Conservation (phyloP, 1,140 invertebrate species). For the Phthorimaea operculella region DNA sequence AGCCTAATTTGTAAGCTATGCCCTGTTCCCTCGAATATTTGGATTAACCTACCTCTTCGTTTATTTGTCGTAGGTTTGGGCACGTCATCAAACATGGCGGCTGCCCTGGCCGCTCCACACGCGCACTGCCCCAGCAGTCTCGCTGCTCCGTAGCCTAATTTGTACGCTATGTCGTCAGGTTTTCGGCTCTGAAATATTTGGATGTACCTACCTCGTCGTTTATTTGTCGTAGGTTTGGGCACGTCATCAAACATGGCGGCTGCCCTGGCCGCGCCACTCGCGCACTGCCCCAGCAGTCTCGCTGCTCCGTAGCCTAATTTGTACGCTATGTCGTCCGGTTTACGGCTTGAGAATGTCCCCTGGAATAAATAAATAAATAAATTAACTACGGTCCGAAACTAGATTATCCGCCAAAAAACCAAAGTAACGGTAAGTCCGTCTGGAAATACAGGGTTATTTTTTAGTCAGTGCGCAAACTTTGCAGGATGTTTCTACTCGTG, state of each 20-base stretch:
- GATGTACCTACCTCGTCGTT: slow-evolving; percentile 14
- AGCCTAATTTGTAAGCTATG: too few relatives aligned
- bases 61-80: not conserved
- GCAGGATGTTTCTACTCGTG: too few relatives aligned
- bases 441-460: too few relatives aligned
- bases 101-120: too few relatives aligned
- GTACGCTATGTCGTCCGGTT: not conserved
- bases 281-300: slow-evolving; percentile 24
- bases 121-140: slow-evolving; percentile 26
- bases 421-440: too few relatives aligned
- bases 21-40: not conserved
- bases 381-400: too few relatives aligned
- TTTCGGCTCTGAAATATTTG: too few relatives aligned
- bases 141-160: slow-evolving; percentile 22
- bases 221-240: not conserved
- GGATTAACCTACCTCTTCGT: slow-evolving; percentile 5
- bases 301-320: slow-evolving; percentile 21
- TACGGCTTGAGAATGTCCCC: not conserved
- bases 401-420: too few relatives aligned
- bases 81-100: too few relatives aligned
- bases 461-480: too few relatives aligned
- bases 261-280: slow-evolving; percentile 17
- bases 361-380: not conserved
- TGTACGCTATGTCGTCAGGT: too few relatives aligned
- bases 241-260: slow-evolving; percentile 19